Evolutionary conservation across 2,113 vertebrate species (phyloP).

Genomic region (Strix uralensis): DNA sequence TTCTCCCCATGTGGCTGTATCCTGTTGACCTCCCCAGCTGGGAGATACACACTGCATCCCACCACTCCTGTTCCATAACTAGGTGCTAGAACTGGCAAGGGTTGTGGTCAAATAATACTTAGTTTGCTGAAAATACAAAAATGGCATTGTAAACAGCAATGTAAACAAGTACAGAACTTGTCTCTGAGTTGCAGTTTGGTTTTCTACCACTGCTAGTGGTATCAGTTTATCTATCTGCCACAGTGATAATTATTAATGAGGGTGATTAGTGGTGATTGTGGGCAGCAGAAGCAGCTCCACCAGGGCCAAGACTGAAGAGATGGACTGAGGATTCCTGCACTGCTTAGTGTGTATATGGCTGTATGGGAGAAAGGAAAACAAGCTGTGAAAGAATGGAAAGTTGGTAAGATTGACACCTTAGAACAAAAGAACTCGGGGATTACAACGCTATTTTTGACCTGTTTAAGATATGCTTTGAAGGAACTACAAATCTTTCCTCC

Average conservation of each 20-base stretch:
- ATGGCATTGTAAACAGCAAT: background rate
- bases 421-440: background rate
- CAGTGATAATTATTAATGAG: background rate
- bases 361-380: background rate
- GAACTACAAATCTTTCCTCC: background rate
- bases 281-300: background rate
- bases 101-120: background rate
- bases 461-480: background rate
- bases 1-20: background rate
- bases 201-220: background rate
- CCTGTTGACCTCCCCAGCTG: background rate
- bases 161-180: background rate
- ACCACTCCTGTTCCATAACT: background rate
- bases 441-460: background rate
- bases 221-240: background rate
- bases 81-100: background rate
- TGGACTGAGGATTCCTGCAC: background rate
- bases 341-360: background rate
- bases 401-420: background rate
- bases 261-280: background rate
- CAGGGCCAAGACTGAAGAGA: background rate
- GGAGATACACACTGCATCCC: background rate
- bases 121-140: background rate
- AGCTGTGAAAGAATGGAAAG: background rate
- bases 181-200: background rate